A percentile compares a stretch with the other conserved stretches of the same genome.
Evolutionary conservation across 2,797 vertebrate genomes (phyloP).

Genomic region (Ambastaia sidthimunki): DNA sequence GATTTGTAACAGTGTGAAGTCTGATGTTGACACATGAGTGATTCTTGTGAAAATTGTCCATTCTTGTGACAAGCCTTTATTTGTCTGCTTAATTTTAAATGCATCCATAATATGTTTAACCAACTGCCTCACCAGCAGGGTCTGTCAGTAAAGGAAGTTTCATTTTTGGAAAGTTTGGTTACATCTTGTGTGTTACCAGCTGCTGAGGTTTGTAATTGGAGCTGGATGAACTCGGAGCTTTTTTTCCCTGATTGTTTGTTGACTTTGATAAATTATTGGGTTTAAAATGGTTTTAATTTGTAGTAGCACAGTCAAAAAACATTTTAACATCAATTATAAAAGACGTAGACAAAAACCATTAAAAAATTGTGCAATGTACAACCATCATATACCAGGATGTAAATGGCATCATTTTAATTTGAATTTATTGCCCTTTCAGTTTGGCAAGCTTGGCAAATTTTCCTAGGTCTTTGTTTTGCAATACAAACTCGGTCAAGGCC

Average conservation of each 20-base stretch:
- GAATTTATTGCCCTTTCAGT: neutral
- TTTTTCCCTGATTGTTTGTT: too few relatives aligned
- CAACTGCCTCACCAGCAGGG: neutral
- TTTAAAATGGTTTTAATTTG: too few relatives aligned
- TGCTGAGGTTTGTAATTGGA: neutral
- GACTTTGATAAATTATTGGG: too few relatives aligned
- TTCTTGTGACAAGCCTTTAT: neutral
- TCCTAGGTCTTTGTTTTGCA: neutral
- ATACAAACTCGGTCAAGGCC: neutral
- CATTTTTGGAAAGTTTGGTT: neutral
- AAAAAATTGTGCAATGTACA: too few relatives aligned
- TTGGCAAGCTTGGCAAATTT: neutral
- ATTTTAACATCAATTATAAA: too few relatives aligned
- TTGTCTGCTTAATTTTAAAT: neutral
- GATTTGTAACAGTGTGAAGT: neutral
- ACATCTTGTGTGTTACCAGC: neutral
- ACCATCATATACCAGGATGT: too few relatives aligned
- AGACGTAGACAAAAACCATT: too few relatives aligned
- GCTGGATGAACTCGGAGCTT: too few relatives aligned
- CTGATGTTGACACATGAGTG: neutral
- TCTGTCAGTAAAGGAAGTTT: neutral
- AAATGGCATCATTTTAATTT: neutral
- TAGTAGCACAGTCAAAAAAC: too few relatives aligned
- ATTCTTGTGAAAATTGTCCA: neutral
- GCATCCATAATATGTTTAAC: neutral